Conservation (phyloP, 2,797 vertebrate species). For the Pseudochaenichthys georgianus region DNA sequence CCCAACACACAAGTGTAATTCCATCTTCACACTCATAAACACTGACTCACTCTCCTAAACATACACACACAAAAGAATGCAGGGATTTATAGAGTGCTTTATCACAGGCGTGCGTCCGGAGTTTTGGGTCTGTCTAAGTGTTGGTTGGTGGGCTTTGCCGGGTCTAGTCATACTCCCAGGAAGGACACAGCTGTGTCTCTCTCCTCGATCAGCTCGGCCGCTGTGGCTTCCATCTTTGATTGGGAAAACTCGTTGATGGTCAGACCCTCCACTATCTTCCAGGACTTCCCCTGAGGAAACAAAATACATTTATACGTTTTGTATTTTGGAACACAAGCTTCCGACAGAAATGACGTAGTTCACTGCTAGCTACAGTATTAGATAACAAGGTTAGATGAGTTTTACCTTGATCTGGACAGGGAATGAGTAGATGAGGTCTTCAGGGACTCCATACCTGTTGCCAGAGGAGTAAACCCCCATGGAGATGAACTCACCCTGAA, state of each 20-base stretch:
- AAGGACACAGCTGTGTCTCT: slow-evolving; percentile 88
- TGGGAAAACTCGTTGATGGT: slow-evolving; percentile 92
- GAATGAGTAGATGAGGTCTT: slow-evolving; percentile 95
- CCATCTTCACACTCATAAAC: slow-evolving; percentile 59
- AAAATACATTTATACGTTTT: background rate
- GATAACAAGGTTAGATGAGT: background rate
- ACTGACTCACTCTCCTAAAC: slow-evolving; percentile 27
- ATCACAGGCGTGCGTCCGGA: slow-evolving; percentile 88
- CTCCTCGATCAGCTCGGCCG: slow-evolving; percentile 93
- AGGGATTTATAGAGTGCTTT: slow-evolving; percentile 68
- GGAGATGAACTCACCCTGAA: slow-evolving; percentile 93
- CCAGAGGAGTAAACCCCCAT: slow-evolving; percentile 96
- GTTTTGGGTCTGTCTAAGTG: slow-evolving; percentile 79
- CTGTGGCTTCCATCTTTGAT: slow-evolving; percentile 93
- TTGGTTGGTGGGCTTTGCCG: slow-evolving; percentile 44
- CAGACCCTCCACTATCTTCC: slow-evolving; percentile 94
- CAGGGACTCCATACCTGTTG: slow-evolving; percentile 91
- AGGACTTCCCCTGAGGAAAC: slow-evolving; percentile 89
- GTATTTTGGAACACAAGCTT: background rate
- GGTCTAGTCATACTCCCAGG: slow-evolving; percentile 86
- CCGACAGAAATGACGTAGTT: background rate
- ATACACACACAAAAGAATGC: slow-evolving; percentile 38
- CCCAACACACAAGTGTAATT: slow-evolving; percentile 44
- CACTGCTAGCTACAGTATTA: background rate
- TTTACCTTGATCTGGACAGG: slow-evolving; percentile 94